Percentiles rank a stretch among this genome's conserved stretches.
These are phyloP conservation scores for Lissocephala sabroskyi DNA, from an alignment of 2,888 invertebrate genomes.

Conservation along the genomic window DNA sequence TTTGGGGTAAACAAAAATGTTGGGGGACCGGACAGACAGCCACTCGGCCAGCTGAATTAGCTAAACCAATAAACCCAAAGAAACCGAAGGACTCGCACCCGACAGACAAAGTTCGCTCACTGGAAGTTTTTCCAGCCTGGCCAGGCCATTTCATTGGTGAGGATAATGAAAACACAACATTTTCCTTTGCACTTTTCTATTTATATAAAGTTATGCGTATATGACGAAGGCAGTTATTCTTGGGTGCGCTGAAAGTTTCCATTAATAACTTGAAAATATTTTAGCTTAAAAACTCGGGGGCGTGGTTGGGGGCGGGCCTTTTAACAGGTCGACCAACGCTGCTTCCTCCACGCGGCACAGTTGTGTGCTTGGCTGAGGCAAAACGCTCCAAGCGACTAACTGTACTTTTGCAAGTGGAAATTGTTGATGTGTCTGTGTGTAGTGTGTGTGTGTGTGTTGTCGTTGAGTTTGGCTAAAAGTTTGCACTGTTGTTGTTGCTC, in stretches of 20 bases:
- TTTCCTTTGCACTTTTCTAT: slow-evolving; percentile 55
- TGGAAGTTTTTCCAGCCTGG: not conserved
- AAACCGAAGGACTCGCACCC: slow-evolving; percentile 1
- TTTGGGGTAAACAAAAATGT: slow-evolving; percentile 44
- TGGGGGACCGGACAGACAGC: slow-evolving; percentile 5
- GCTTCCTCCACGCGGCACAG: too few relatives aligned
- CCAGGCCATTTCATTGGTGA: slow-evolving; percentile 13
- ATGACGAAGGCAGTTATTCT: not conserved
- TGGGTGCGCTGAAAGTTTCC: slow-evolving; percentile 32
- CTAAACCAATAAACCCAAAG: slow-evolving; percentile 43
- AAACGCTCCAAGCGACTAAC: too few relatives aligned
- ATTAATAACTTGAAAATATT: slow-evolving; percentile 65
- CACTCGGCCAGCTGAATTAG: slow-evolving; percentile 7
- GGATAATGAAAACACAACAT: slow-evolving; percentile 65
- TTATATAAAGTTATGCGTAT: slow-evolving; percentile 30
- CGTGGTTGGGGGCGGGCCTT: too few relatives aligned
- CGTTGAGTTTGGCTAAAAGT: not conserved
- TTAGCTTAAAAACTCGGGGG: slow-evolving; percentile 49
- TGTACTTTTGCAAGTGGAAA: too few relatives aligned
- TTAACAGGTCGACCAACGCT: too few relatives aligned
- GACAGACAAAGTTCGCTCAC: not conserved
- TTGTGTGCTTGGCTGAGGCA: too few relatives aligned
- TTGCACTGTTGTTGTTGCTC: slow-evolving; percentile 37
- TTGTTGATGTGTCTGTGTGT: slow-evolving; percentile 12
- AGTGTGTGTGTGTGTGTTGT: slow-evolving; percentile 4